These are phyloP conservation scores for Drosophila niveifrons DNA, from an alignment of 2,888 invertebrate genomes.

Conservation along the genomic window DNA sequence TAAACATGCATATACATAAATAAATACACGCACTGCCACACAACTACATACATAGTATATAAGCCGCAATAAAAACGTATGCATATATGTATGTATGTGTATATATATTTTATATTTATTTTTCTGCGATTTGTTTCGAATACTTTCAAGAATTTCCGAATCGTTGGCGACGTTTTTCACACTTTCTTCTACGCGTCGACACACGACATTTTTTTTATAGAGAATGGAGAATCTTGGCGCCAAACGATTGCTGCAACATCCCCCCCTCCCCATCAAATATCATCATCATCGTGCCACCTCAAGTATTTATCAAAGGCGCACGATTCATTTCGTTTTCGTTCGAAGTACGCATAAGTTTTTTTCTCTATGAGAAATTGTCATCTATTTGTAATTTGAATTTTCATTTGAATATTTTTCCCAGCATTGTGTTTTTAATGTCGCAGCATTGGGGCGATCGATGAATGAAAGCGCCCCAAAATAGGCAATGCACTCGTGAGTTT, in stretches of 20 bases:
- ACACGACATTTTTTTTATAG: constrained; percentile 55
- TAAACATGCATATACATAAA: constrained; percentile 37
- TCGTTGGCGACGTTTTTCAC: constrained; percentile 66
- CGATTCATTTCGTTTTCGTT: constrained; percentile 66
- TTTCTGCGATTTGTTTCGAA: constrained; percentile 43
- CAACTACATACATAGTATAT: neutral
- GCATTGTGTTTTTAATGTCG: constrained; percentile 14
- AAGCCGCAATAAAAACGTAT: constrained; percentile 43
- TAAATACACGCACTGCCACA: constrained; percentile 11
- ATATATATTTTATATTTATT: constrained; percentile 36
- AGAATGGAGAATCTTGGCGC: constrained; percentile 77
- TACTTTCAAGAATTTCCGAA: constrained; percentile 67
- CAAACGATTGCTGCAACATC: constrained; percentile 68
- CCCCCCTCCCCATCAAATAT: neutral
- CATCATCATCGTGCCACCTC: constrained; percentile 9
- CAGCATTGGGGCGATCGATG: constrained; percentile 28
- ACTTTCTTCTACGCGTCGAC: constrained; percentile 56
- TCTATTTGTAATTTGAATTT: constrained; percentile 15
- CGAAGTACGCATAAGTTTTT: constrained; percentile 51
- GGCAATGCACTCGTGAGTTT: constrained; percentile 53
- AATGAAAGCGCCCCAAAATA: constrained; percentile 68
- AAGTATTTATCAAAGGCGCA: constrained; percentile 17
- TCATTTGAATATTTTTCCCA: constrained; percentile 16
- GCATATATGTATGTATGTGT: constrained; percentile 24
- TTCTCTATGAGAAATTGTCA: constrained; percentile 51